Evolutionary conservation across 2,113 vertebrate species (phyloP), one percentile per base, ranked within the genome.

Genomic region (Damaliscus lunatus): DNA sequence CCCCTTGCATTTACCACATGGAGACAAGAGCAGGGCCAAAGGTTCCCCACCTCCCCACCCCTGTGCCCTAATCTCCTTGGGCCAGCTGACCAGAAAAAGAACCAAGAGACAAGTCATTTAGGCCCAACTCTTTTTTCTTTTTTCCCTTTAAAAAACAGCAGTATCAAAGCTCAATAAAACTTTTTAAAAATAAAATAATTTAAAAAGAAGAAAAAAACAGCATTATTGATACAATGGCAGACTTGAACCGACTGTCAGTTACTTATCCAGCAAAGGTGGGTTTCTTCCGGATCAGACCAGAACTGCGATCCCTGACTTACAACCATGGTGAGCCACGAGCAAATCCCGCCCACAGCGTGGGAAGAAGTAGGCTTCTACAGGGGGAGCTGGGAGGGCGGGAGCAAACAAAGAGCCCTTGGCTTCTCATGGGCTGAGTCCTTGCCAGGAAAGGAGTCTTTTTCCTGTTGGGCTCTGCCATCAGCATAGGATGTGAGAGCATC

Each of bases 201-300:
- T 2, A 15, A 53, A 83, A 80, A 80, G 40, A 29, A 48, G 27
- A 48, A 80, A 52, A 52, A 36, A 82, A 23, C 33, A 97, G 90
- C 40, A 81, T 77, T 94, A 91, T 93, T 93, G 67, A 82, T 82
- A 33, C 15, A 91, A 94, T 8, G 23, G 52, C 36, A 8, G 81
- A 15, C 52, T n/a, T 55, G 21, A 83, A 83, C 52, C 0, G 52
- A 55, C 21, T 15, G 6, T 55, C 33, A 83, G 7, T 55, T 83
- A 36, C 23, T 83, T 83, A n/a, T 15, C 52, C 21, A 83, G 52
- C n/a, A 55, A 55, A 83, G 12, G 53, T 6, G 81, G 7, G 13
- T 55, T 83, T 36, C 33, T 83, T 55, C 81, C 0, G 7, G 12
- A 27, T 40, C 21, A 25, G 33, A 82, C 33, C 17, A 81, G 31